Evolutionary conservation across 1,140 invertebrate species (phyloP), one percentile per base, ranked within the genome.

Genomic region (Penaeus indicus): DNA sequence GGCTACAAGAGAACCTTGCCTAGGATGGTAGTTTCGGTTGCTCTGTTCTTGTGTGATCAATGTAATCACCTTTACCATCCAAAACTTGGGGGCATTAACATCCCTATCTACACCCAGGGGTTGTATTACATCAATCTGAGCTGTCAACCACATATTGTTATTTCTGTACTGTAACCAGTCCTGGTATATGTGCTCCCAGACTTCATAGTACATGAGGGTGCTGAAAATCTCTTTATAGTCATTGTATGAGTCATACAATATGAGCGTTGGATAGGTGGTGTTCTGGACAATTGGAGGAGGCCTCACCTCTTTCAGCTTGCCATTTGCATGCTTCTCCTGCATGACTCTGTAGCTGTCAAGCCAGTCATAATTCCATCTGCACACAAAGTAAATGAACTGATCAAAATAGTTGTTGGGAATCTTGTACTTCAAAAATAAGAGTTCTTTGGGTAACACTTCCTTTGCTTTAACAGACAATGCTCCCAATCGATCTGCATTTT

Each of bases 321-420:
- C 81, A 78, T 72, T 78, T 64, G 62, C 32, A 11, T 78, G 25
- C 47, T 88, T 77, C 75, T 87, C 64, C 42, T 81, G 85, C 42
- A 77, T 85, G n/a, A 18, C 22, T 62, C 77, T 25, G 67, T 91
- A 91, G 10, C 47, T 64, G 22, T 87, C 84, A n/a, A 91, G 77
- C 90, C 90, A 91, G 67, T 91, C 90, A 88, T 89, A 91, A 83
- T 91, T 91, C 90, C 90, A 91, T 13, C 54, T 69, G 42, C 90
- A 90, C 2, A 91, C 42, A 42, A 88, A 67, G 62, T 84, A 60
- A 62, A 91, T 84, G 67, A 91, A 91, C 32, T 82, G 38, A 21
- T 90, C 87, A 75, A 84, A 84, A 25, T 64, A 88, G 27, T 88
- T 75, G 21, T 64, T 25, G 54, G 86, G 85, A 72, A 90, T 77